Conservation (phyloP, 2,888 invertebrate genomes). For the Lamproptera curius region DNA sequence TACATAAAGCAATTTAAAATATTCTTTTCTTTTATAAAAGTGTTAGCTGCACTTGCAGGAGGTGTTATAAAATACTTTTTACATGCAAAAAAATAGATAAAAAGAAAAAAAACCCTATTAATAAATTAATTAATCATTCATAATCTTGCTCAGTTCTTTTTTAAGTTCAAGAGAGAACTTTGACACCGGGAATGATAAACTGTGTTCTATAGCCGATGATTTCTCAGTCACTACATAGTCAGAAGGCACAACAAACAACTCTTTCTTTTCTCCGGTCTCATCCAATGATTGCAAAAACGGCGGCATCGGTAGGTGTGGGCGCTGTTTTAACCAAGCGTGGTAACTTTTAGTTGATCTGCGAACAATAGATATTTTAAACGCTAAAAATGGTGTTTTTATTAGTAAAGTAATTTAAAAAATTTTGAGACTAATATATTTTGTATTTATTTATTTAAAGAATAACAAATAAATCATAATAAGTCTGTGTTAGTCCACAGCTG, state of each 20-base stretch:
- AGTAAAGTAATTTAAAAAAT: too few relatives aligned
- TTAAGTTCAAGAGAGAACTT: slow-evolving; percentile 61
- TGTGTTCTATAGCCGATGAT: slow-evolving; percentile 36
- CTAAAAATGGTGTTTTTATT: not conserved
- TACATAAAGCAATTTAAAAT: too few relatives aligned
- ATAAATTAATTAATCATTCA: slow-evolving; percentile 50
- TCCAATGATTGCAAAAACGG: slow-evolving; percentile 41
- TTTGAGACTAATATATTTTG: too few relatives aligned
- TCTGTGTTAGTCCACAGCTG: too few relatives aligned
- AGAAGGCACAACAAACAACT: slow-evolving; percentile 58
- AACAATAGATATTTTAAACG: slow-evolving; percentile 7
- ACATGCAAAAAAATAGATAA: too few relatives aligned
- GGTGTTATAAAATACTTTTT: too few relatives aligned
- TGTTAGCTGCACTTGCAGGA: too few relatives aligned
- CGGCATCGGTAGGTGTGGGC: slow-evolving; percentile 57
- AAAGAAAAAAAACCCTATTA: too few relatives aligned
- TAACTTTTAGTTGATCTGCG: slow-evolving; percentile 65
- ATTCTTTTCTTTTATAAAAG: too few relatives aligned
- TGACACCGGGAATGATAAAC: slow-evolving; percentile 60
- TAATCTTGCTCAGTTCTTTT: slow-evolving; percentile 58
- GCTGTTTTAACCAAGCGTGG: slow-evolving; percentile 50
- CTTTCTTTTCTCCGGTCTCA: slow-evolving; percentile 47
- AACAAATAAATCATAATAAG: too few relatives aligned
- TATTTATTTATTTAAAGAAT: too few relatives aligned
- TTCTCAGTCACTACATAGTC: slow-evolving; percentile 51